Percentiles rank a stretch among this genome's conserved stretches.
These are phyloP conservation scores for Oegoconia quadripuncta DNA, from an alignment of 2,888 invertebrate genomes.

Conservation along the genomic window DNA sequence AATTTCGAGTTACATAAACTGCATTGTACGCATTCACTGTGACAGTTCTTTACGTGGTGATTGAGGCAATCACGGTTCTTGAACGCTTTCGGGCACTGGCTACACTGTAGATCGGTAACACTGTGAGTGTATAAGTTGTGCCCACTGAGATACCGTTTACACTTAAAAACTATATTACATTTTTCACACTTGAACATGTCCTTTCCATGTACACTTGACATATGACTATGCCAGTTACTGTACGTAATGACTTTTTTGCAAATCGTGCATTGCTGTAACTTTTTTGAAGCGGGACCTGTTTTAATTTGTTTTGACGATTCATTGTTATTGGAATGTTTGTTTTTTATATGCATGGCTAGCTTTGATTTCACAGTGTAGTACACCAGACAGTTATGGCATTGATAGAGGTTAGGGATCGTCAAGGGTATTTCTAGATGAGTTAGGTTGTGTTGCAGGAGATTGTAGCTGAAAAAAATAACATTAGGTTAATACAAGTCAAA, in stretches of 20 bases:
- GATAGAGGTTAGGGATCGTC: slow-evolving; percentile 8
- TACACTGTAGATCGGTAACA: slow-evolving; percentile 15
- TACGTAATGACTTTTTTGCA: slow-evolving; percentile 23
- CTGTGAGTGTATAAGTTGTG: slow-evolving; percentile 15
- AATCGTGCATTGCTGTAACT: slow-evolving; percentile 3
- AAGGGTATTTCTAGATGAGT: slow-evolving; percentile 24
- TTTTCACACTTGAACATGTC: background rate
- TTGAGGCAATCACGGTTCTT: slow-evolving; percentile 12
- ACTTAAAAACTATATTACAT: slow-evolving; percentile 24
- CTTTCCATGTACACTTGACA: slow-evolving; percentile 7
- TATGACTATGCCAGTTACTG: slow-evolving; percentile 27
- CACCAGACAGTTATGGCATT: slow-evolving; percentile 19
- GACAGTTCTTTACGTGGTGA: slow-evolving; percentile 27
- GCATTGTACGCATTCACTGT: slow-evolving; percentile 22
- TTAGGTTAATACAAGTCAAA: too few relatives aligned
- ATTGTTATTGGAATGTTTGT: background rate
- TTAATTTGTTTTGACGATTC: too few relatives aligned
- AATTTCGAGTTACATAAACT: slow-evolving; percentile 28
- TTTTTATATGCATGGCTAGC: background rate
- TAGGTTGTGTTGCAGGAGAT: slow-evolving; percentile 25
- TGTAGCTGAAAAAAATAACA: slow-evolving; percentile 21
- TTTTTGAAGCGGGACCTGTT: background rate
- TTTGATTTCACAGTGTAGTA: background rate
- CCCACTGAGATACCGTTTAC: slow-evolving; percentile 16
- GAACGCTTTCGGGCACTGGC: slow-evolving; percentile 22